Base-by-base conservation (phyloP, 2,113 vertebrate species). In the Pluvianellus socialis region DNA sequence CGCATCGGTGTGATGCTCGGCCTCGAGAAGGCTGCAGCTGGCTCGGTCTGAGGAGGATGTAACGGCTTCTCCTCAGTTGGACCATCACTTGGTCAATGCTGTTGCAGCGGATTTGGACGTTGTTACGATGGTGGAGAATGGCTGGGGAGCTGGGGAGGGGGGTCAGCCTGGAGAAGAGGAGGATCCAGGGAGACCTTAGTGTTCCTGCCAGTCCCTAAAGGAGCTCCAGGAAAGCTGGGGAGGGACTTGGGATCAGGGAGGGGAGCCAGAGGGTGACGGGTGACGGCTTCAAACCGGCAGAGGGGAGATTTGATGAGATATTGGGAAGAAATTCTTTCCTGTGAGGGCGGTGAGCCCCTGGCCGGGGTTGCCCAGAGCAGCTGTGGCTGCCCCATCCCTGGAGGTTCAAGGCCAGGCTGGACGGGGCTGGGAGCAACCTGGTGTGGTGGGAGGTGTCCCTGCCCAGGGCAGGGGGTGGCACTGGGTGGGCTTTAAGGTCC, bases 21-120 rank as follows among this genome's bases (percentile, higher is more conserved):
- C 24, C n/a, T 17, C 6, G 24, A 30, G n/a, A 6, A 47, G 33
- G 1, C 42, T 10, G 32, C 26, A 3, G 32, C 10, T 27, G 3
- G 24, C 4, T 44, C 5, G 1, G 9, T 13, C 4, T 26, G 70
- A 49, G 19, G 49, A 23, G 24, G 56, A 14, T 4, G 11, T 2
- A 5, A 10, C 4, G 2, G 5, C 14, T 58, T 20, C 42, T 33
- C 27, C 12, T 30, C 14, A 33, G 32, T 1, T 8, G 53, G 55
- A 13, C 47, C 22, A 2, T 4, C 2, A 0, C 28, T 8, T 4
- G 10, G 12, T 4, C 56, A 15, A 3, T 5, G 14, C 44, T 7
- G 16, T 6, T 6, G 19, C 2, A 3, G 1, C 1, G 33, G 59
- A 38, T 38, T 38, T 38, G 23, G 24, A 27, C 6, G 35, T 61